Evolutionary conservation across 2,888 invertebrate species (phyloP).

Genomic region (Drosophila mettleri): DNA sequence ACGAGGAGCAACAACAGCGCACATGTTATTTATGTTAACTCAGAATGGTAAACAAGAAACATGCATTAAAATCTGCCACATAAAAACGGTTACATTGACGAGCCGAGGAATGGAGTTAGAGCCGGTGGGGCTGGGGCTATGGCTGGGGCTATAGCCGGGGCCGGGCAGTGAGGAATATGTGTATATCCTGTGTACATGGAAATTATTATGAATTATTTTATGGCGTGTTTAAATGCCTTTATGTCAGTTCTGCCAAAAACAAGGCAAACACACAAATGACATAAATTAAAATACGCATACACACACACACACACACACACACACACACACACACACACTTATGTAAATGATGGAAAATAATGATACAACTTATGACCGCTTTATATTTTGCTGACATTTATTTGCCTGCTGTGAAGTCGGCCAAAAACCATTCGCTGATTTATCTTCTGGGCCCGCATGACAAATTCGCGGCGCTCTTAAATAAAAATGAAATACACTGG

Average conservation of each 20-base stretch:
- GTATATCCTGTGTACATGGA: slow-evolving; percentile 67
- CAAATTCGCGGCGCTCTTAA: slow-evolving; percentile 47
- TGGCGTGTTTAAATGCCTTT: slow-evolving; percentile 83
- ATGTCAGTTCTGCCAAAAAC: slow-evolving; percentile 77
- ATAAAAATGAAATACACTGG: slow-evolving; percentile 39
- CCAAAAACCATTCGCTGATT: slow-evolving; percentile 62
- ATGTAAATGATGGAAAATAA: slow-evolving; percentile 66
- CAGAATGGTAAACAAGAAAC: slow-evolving; percentile 72
- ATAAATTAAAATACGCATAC: slow-evolving; percentile 76
- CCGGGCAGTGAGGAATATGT: slow-evolving; percentile 25
- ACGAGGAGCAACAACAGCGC: slow-evolving; percentile 20
- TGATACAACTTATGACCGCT: slow-evolving; percentile 75
- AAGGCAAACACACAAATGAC: slow-evolving; percentile 77
- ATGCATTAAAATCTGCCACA: slow-evolving; percentile 71
- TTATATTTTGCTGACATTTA: slow-evolving; percentile 69
- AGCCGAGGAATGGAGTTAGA: slow-evolving; percentile 2
- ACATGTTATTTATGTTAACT: slow-evolving; percentile 57
- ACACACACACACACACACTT: slow-evolving; percentile 4
- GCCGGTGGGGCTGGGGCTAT: not conserved
- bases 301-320: slow-evolving; percentile 12
- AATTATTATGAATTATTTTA: slow-evolving; percentile 83
- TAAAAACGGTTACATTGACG: slow-evolving; percentile 62
- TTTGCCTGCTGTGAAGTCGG: slow-evolving; percentile 48
- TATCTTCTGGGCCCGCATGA: slow-evolving; percentile 54
- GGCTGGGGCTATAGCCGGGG: too few species aligned